phyloP scores from a whole-genome alignment of 2,797 vertebrate genomes.

The Phyllotis vaccarum region DNA sequence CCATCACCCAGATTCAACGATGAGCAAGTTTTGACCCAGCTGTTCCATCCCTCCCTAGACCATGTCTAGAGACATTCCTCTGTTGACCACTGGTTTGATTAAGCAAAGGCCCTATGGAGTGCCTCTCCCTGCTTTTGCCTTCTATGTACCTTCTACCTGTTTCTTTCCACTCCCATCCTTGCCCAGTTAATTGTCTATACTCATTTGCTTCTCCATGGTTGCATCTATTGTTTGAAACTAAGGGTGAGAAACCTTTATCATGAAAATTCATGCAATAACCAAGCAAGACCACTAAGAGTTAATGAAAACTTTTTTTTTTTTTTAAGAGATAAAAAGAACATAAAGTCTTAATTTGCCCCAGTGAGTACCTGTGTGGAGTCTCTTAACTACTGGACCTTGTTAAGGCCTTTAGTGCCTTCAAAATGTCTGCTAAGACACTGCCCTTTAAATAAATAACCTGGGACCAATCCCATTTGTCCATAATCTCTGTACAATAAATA shows the following conservation, averaged over 20 bases:
- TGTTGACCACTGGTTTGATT: neutral
- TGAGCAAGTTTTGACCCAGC: neutral
- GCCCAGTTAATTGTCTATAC: neutral
- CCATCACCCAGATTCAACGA: neutral
- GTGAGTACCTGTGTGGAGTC: conserved; percentile 12
- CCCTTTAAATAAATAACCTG: neutral
- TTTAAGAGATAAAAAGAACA: neutral
- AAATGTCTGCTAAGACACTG: neutral
- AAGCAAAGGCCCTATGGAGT: neutral
- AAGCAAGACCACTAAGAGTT: neutral
- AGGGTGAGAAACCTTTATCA: neutral
- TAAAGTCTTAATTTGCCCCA: neutral
- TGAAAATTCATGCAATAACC: neutral
- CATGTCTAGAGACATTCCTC: neutral
- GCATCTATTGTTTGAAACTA: conserved; percentile 1
- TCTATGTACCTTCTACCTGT: neutral
- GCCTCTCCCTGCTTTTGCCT: neutral
- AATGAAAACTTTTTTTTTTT: neutral
- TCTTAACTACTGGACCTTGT: neutral
- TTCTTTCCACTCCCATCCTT: neutral
- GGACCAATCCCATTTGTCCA: neutral
- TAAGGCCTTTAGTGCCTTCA: neutral
- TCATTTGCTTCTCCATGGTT: neutral
- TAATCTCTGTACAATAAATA: neutral
- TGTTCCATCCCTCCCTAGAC: neutral